Evolutionary conservation across 2,888 invertebrate genomes (phyloP).

Genomic region (Poecilus cupreus): DNA sequence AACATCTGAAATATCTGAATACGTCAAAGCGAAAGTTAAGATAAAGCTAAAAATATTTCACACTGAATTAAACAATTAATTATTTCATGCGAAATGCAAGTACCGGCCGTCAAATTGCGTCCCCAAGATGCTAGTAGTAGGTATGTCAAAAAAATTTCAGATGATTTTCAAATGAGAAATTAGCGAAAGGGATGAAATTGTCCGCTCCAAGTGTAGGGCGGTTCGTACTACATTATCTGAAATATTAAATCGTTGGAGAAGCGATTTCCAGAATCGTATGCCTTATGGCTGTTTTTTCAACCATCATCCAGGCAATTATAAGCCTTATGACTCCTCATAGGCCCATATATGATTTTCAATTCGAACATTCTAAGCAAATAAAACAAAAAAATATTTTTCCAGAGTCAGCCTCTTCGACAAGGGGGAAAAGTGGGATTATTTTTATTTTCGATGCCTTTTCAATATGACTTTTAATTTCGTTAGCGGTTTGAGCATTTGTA

Average conservation of each 20-base stretch:
- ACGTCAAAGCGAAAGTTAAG: constrained; percentile 1
- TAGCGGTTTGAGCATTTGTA: constrained; percentile 15
- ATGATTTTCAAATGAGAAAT: background rate
- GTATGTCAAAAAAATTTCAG: no score
- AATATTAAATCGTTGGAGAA: constrained; percentile 50
- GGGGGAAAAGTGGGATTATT: constrained; percentile 34
- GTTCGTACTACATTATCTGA: constrained; percentile 43
- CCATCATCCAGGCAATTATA: constrained; percentile 46
- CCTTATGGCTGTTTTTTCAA: constrained; percentile 54
- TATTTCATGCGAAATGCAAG: no score
- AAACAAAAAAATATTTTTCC: constrained; percentile 45
- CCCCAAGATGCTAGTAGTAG: no score
- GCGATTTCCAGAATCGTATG: constrained; percentile 44
- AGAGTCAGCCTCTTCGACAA: constrained; percentile 40
- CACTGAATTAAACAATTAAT: no score
- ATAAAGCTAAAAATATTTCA: no score
- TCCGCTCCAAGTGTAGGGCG: background rate
- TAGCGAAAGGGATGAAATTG: background rate
- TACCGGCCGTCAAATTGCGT: no score
- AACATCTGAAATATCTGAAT: background rate
- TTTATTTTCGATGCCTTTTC: constrained; percentile 45
- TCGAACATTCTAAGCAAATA: constrained; percentile 55
- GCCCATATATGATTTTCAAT: constrained; percentile 46
- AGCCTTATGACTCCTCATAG: constrained; percentile 39
- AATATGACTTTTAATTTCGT: constrained; percentile 49